A percentile compares a stretch with the other conserved stretches of the same genome.
These are phyloP conservation scores for Homarus americanus DNA, from an alignment of 1,140 invertebrate species.

Conservation along the genomic window DNA sequence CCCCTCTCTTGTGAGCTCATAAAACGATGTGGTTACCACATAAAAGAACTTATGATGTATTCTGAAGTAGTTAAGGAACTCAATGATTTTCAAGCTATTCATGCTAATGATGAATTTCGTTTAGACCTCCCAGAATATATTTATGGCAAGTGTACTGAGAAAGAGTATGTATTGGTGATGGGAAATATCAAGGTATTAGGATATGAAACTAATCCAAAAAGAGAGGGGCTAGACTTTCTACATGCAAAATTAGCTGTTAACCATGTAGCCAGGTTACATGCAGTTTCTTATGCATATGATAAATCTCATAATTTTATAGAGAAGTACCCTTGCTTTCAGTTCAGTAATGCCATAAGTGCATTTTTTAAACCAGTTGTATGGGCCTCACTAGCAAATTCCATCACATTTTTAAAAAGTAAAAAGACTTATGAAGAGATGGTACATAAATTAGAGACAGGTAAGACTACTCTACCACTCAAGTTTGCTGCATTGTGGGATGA, in stretches of 20 bases:
- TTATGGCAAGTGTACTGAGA: conserved; percentile 71
- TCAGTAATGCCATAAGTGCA: conserved; percentile 61
- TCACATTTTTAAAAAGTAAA: conserved; percentile 67
- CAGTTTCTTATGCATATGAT: conserved; percentile 70
- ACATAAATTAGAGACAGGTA: conserved; percentile 66
- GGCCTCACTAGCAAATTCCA: conserved; percentile 55
- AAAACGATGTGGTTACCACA: conserved; percentile 52
- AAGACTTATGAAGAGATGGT: conserved; percentile 73
- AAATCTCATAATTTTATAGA: conserved; percentile 60
- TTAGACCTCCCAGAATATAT: conserved; percentile 68
- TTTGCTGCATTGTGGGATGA: conserved; percentile 68
- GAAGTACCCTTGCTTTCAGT: conserved; percentile 67
- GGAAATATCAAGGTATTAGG: conserved; percentile 67
- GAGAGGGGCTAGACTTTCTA: conserved; percentile 58
- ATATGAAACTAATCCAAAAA: conserved; percentile 65
- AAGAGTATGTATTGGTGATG: conserved; percentile 73
- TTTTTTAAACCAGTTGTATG: conserved; percentile 71
- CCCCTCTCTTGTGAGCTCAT: conserved; percentile 62
- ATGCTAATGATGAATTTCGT: conserved; percentile 45
- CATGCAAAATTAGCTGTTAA: conserved; percentile 68
- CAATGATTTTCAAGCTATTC: conserved; percentile 60
- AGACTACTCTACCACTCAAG: conserved; percentile 57
- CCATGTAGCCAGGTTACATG: conserved; percentile 71
- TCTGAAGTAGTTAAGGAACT: conserved; percentile 67
- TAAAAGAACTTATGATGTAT: conserved; percentile 72